Conservation (phyloP, 2,113 vertebrate species). For the Tachuris rubrigastra region DNA sequence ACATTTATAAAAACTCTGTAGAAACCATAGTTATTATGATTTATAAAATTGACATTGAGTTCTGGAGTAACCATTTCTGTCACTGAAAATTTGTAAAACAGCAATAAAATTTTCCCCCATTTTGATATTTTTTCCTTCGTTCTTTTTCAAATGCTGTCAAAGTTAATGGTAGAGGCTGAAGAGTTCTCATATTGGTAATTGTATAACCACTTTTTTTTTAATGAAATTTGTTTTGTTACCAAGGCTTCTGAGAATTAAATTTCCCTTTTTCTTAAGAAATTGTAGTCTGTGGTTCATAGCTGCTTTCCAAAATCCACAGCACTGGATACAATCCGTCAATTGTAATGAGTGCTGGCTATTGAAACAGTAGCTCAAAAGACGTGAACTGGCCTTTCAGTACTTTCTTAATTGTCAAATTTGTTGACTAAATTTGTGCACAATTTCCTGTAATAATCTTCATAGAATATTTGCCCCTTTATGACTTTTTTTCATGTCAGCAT, state of each 20-base stretch:
- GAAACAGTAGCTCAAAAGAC: background rate
- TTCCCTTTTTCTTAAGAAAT: background rate
- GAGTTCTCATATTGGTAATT: background rate
- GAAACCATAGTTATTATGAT: background rate
- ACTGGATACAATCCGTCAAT: background rate
- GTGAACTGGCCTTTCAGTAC: background rate
- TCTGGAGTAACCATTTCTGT: background rate
- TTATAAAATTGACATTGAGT: background rate
- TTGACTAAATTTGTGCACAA: background rate
- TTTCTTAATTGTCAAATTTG: background rate
- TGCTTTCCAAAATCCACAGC: background rate
- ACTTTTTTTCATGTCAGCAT: background rate
- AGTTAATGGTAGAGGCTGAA: background rate
- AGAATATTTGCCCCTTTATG: background rate
- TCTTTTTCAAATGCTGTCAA: background rate
- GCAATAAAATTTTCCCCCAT: background rate
- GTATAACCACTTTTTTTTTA: background rate
- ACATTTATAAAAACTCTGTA: background rate
- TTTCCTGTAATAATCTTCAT: background rate
- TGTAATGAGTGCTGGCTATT: background rate
- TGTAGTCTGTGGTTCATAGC: background rate
- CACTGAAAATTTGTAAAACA: background rate
- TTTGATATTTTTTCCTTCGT: background rate
- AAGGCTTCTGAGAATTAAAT: background rate
- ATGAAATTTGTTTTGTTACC: background rate